These are phyloP conservation scores for Agonum fuliginosum DNA, from an alignment of 2,888 invertebrate genomes.

Conservation along the genomic window DNA sequence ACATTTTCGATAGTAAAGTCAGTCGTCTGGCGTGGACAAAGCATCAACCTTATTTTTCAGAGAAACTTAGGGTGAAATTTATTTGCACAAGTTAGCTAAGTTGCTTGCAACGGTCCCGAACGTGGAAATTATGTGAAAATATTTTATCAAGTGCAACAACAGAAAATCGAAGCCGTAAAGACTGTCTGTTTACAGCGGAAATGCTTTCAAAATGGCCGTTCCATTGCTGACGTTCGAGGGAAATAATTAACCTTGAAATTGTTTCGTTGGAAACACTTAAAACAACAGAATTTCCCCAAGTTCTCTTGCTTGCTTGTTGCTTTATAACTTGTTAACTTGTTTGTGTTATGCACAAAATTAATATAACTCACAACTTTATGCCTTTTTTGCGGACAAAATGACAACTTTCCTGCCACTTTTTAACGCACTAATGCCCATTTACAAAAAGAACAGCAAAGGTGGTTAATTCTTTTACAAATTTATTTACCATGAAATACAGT, in stretches of 20 bases:
- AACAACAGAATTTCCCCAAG: conserved; percentile 18
- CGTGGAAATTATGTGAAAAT: conserved; percentile 43
- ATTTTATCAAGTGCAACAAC: conserved; percentile 46
- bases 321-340: conserved; percentile 31
- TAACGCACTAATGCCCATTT: background rate
- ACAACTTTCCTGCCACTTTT: background rate
- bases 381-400: conserved; percentile 2
- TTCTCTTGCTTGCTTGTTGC: conserved; percentile 22
- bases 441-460: too few species aligned
- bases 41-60: conserved; percentile 16
- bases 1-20: conserved; percentile 36
- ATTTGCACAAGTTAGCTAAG: conserved; percentile 10
- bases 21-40: background rate
- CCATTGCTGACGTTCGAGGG: background rate
- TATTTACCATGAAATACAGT: too few species aligned
- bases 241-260: conserved; percentile 39
- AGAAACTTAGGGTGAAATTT: conserved; percentile 11
- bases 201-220: background rate
- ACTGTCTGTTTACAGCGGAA: conserved; percentile 20
- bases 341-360: conserved; percentile 19
- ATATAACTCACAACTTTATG: conserved; percentile 23
- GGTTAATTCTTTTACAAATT: too few species aligned
- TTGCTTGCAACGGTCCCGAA: conserved; percentile 24
- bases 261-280: conserved; percentile 23
- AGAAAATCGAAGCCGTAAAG: conserved; percentile 35